A percentile compares a stretch with the other conserved stretches of the same genome.
phyloP scores from a whole-genome alignment of 2,113 vertebrate species.

The Perognathus longimembris region DNA sequence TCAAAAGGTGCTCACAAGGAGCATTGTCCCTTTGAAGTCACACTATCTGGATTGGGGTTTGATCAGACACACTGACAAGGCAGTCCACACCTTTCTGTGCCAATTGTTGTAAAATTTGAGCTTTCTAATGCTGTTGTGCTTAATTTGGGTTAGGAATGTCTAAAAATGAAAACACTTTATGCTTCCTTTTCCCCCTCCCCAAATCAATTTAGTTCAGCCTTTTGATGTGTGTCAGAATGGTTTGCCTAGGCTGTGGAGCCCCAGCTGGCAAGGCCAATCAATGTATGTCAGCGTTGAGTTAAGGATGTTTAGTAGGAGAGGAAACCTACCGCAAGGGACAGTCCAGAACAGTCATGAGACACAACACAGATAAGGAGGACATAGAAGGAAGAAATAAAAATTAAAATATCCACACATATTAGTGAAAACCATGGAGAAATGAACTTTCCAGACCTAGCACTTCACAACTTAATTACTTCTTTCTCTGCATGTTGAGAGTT shows the following conservation, averaged over 20 bases:
- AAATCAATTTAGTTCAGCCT: constrained; percentile 96
- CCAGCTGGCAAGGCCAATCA: constrained; percentile 92
- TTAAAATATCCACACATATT: constrained; percentile 97
- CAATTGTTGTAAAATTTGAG: constrained; percentile 71
- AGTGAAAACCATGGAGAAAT: constrained; percentile 92
- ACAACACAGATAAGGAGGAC: constrained; percentile 99
- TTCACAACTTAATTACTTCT: background rate
- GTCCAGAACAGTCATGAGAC: constrained; percentile 99
- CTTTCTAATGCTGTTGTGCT: constrained; percentile 84
- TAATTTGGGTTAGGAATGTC: constrained; percentile 55
- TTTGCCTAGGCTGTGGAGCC: constrained; percentile 89
- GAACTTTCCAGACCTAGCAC: constrained; percentile 82
- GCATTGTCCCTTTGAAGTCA: background rate
- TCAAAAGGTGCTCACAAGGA: background rate
- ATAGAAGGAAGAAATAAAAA: constrained; percentile 99
- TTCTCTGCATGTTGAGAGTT: background rate
- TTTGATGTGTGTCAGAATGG: constrained; percentile 90
- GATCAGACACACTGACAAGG: constrained; percentile 68
- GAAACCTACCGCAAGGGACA: constrained; percentile 99
- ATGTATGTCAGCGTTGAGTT: constrained; percentile 92
- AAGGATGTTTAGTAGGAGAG: constrained; percentile 94
- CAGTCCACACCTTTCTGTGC: constrained; percentile 62
- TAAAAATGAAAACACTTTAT: constrained; percentile 65
- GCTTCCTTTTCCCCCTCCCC: too few species aligned
- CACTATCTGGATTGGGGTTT: constrained; percentile 57